phyloP scores from a whole-genome alignment of 2,888 invertebrate species.

The Caenorhabditis afra region DNA sequence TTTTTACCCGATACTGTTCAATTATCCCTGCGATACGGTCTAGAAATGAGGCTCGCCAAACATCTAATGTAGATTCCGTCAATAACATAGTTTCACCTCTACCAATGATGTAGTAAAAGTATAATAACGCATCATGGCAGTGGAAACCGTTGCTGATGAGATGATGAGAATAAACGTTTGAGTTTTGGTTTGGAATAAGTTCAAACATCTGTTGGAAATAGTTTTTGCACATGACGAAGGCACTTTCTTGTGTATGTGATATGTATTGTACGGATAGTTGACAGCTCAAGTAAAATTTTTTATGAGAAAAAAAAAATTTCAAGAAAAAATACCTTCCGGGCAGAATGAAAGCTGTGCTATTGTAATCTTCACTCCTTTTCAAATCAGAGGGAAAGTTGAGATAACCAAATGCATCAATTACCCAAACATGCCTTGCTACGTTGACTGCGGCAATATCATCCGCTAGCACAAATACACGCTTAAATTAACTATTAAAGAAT shows the following conservation, averaged over 20 bases:
- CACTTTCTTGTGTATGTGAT: slow-evolving; percentile 51
- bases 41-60: slow-evolving; percentile 63
- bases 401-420: slow-evolving; percentile 64
- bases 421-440: slow-evolving; percentile 59
- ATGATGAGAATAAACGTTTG: slow-evolving; percentile 43
- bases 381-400: slow-evolving; percentile 52
- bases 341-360: slow-evolving; percentile 16
- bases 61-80: slow-evolving; percentile 57
- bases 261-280: slow-evolving; percentile 30
- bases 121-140: slow-evolving; percentile 52
- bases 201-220: slow-evolving; percentile 54
- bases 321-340: slow-evolving; percentile 30
- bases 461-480: slow-evolving; percentile 62
- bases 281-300: background rate
- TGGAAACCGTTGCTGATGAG: slow-evolving; percentile 60
- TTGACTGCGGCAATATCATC: slow-evolving; percentile 58
- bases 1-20: slow-evolving; percentile 61
- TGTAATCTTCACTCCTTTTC: background rate
- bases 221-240: slow-evolving; percentile 31
- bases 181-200: slow-evolving; percentile 6
- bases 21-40: slow-evolving; percentile 62
- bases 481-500: background rate
- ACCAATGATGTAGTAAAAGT: slow-evolving; percentile 47
- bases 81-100: slow-evolving; percentile 60
- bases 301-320: no score